These are phyloP conservation scores for Hylaeus volcanicus DNA, from an alignment of 1,140 invertebrate species.

Conservation along the genomic window DNA sequence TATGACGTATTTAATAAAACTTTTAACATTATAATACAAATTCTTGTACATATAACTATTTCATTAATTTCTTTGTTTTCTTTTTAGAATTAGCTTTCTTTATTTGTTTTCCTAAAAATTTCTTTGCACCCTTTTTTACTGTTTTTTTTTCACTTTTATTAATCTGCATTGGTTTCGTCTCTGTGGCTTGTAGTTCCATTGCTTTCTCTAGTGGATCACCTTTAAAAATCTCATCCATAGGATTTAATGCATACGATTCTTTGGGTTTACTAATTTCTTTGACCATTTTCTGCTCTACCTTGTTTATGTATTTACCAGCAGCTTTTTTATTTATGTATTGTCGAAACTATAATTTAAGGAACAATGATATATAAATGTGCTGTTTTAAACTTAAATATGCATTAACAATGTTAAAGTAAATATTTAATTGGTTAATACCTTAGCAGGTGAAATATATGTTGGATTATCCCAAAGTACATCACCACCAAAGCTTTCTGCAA, in stretches of 20 bases:
- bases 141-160: conserved; percentile 72
- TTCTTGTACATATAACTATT: conserved; percentile 14
- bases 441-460: conserved; percentile 94
- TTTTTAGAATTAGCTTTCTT: conserved; percentile 63
- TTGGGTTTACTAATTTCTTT: conserved; percentile 86
- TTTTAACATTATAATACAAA: conserved; percentile 20
- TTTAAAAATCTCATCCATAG: conserved; percentile 85
- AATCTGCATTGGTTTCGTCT: not conserved
- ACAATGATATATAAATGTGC: not conserved
- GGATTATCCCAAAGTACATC: conserved; percentile 96
- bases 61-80: conserved; percentile 66
- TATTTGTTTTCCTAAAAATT: conserved; percentile 30
- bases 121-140: conserved; percentile 57
- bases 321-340: conserved; percentile 85
- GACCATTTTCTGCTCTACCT: conserved; percentile 89
- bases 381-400: not conserved
- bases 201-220: conserved; percentile 80
- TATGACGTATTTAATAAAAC: conserved; percentile 17
- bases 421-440: conserved; percentile 78
- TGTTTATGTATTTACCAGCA: conserved; percentile 88
- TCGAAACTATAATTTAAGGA: conserved; percentile 81
- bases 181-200: conserved; percentile 63
- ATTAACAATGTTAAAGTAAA: conserved; percentile 15
- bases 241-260: conserved; percentile 84
- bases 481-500: conserved; percentile 97